Conservation (phyloP, 2,888 invertebrate genomes). For the Metellina segmentata region DNA sequence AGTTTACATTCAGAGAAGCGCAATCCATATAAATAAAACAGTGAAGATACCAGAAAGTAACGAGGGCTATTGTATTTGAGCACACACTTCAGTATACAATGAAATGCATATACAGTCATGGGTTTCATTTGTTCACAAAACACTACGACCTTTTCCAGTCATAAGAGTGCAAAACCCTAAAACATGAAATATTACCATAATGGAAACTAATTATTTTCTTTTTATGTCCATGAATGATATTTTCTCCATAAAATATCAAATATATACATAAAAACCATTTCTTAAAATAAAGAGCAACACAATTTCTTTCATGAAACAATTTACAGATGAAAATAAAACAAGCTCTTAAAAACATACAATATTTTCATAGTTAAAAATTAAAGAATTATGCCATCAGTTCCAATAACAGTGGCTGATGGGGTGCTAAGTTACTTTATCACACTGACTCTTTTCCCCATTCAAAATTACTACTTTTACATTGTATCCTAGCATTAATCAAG, state of each 20-base stretch:
- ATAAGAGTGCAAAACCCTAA: conserved; percentile 56
- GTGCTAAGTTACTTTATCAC: conserved; percentile 76
- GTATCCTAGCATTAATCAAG: conserved; percentile 62
- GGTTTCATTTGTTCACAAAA: conserved; percentile 46
- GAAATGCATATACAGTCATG: conserved; percentile 53
- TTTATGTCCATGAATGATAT: conserved; percentile 60
- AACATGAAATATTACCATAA: conserved; percentile 61
- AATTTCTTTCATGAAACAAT: conserved; percentile 73
- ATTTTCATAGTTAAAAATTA: conserved; percentile 69
- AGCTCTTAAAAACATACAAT: conserved; percentile 77
- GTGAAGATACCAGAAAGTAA: not conserved
- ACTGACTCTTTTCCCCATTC: conserved; percentile 45
- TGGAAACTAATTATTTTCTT: conserved; percentile 21
- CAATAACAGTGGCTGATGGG: conserved; percentile 66
- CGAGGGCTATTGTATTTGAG: conserved; percentile 63
- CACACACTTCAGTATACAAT: conserved; percentile 31
- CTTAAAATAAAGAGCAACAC: conserved; percentile 77
- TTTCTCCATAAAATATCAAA: conserved; percentile 74
- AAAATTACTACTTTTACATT: conserved; percentile 46
- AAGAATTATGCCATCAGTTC: conserved; percentile 69
- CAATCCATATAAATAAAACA: not conserved
- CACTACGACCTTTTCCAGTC: conserved; percentile 36
- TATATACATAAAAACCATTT: conserved; percentile 75
- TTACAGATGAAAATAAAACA: conserved; percentile 77
- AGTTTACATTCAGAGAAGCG: conserved; percentile 58